Percentiles rank a stretch among this genome's conserved stretches.
These are phyloP conservation scores for Bubo blakistoni DNA, from an alignment of 2,113 vertebrate species.

Conservation along the genomic window DNA sequence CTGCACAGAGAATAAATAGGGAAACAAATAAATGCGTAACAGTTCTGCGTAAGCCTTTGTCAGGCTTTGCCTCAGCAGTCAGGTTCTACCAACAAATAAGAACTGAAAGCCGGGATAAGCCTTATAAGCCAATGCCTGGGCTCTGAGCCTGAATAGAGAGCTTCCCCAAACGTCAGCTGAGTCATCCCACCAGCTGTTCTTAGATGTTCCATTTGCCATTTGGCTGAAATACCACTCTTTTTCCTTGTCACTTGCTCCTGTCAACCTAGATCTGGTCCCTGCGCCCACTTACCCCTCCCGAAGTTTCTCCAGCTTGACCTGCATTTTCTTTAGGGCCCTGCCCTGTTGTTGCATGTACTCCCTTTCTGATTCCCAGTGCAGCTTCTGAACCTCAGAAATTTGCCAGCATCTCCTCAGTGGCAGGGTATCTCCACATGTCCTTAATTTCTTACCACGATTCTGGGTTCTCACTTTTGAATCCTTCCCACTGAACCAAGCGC, in stretches of 20 bases:
- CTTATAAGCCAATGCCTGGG: not conserved
- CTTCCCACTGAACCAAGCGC: not conserved
- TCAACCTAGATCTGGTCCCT: not conserved
- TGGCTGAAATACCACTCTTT: not conserved
- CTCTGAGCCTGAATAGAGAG: not conserved
- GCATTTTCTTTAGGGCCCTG: not conserved
- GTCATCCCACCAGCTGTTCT: constrained; percentile 10
- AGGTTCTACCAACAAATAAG: not conserved
- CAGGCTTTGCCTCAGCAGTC: not conserved
- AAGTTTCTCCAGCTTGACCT: not conserved
- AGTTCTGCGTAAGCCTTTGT: not conserved
- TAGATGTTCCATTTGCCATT: constrained; percentile 9
- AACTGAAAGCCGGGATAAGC: not conserved
- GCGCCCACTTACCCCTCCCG: not conserved
- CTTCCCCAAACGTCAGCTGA: not conserved
- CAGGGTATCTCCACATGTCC: not conserved
- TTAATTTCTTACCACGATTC: not conserved
- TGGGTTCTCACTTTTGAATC: not conserved
- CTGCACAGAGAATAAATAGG: not conserved
- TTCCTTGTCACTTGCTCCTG: not conserved
- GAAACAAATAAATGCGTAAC: not conserved
- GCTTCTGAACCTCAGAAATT: not conserved
- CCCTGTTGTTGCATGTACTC: not conserved
- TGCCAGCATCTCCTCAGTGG: fast-evolving
- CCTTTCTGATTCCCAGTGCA: not conserved